Evolutionary conservation across 2,888 invertebrate genomes (phyloP).

Genomic region (Pollenia angustigena): DNA sequence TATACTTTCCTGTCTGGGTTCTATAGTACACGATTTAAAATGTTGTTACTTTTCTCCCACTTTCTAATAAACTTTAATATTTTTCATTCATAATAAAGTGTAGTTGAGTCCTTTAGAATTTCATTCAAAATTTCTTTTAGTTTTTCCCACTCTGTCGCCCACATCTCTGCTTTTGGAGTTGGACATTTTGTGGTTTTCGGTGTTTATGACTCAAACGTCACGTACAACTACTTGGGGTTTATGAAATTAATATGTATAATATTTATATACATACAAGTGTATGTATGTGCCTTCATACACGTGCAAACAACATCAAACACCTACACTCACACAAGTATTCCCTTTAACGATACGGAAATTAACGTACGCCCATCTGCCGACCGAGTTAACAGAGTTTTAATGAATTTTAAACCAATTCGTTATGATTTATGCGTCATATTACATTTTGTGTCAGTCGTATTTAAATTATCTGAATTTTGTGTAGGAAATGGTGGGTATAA

Average conservation of each 20-base stretch:
- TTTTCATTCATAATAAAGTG: background rate
- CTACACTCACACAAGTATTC: no score
- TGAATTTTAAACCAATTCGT: background rate
- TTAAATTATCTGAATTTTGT: no score
- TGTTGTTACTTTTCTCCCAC: no score
- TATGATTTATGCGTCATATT: conserved; percentile 14
- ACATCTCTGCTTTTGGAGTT: background rate
- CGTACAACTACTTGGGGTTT: conserved; percentile 13
- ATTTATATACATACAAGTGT: no score
- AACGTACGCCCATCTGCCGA: background rate
- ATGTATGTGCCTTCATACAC: no score
- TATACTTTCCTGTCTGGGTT: no score
- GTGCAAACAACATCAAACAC: no score
- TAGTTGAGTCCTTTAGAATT: conserved; percentile 6
- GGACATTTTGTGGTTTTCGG: conserved; percentile 5
- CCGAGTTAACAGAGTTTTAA: background rate
- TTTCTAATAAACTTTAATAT: no score
- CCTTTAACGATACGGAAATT: background rate
- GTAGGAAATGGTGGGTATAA: no score
- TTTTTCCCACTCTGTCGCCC: background rate
- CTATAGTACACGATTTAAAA: no score
- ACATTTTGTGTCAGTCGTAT: background rate
- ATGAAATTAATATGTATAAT: background rate
- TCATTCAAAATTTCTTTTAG: background rate
- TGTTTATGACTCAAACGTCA: conserved; percentile 10